phyloP scores from a whole-genome alignment of 2,113 vertebrate species.

The Acanthisitta chloris region DNA sequence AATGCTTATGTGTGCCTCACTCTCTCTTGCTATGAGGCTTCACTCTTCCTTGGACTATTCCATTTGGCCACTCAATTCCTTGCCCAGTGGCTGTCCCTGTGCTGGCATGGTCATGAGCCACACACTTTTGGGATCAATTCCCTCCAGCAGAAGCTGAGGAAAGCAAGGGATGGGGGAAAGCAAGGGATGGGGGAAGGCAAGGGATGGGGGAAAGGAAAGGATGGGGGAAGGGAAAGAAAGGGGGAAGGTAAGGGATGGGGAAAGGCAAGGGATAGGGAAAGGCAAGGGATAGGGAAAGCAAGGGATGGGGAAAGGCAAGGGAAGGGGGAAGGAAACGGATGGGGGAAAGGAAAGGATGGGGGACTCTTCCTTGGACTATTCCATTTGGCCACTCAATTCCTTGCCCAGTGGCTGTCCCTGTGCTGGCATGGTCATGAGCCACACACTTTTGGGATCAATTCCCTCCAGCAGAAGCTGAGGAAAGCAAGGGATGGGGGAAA shows the following conservation, averaged over 20 bases:
- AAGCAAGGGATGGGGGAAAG: too few species aligned
- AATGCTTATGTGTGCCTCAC: not conserved
- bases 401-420: not conserved
- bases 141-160: not conserved
- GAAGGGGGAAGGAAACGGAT: too few species aligned
- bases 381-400: not conserved
- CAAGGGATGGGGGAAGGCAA: too few species aligned
- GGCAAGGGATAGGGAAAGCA: too few species aligned
- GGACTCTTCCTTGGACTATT: not conserved
- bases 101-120: not conserved
- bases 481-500: not conserved
- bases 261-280: too few species aligned
- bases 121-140: not conserved
- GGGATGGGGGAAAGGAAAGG: too few species aligned
- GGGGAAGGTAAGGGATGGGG: too few species aligned
- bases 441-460: not conserved
- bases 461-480: not conserved
- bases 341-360: too few species aligned
- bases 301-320: too few species aligned
- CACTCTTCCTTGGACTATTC: not conserved
- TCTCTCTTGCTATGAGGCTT: not conserved
- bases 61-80: rapidly evolving
- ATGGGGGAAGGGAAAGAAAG: too few species aligned
- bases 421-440: not conserved
- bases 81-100: not conserved